Evolutionary conservation across 2,888 invertebrate species (phyloP), one percentile per base, ranked within the genome.

Genomic region (Cheilosia variabilis): DNA sequence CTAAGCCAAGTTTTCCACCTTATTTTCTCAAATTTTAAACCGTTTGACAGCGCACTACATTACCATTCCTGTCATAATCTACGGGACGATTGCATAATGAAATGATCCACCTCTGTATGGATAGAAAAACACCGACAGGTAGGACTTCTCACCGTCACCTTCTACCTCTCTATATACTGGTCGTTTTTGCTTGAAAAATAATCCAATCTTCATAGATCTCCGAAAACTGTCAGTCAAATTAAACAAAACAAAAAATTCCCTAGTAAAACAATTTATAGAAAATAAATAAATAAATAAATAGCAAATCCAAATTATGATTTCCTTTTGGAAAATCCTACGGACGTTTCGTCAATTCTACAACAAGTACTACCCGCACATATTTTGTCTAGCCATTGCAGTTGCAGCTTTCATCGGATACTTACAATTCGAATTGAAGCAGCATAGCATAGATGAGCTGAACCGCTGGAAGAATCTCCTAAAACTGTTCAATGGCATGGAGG

Each of bases 371-470:
- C 88, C 88, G 0, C 71, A 83, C n/a, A 87, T 90, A n/a, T 88
- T 89, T 4, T 9, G 89, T 6, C 58, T 87, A 24, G 88, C 89
- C 34, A 86, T 88, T 6, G 5, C 88, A 19, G 66, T 88, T 17
- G 88, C 88, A 1, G 41, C 88, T 1, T 4, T 87, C 0, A 90
- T 89, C 1, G 91, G 88, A 15, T 91, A 89, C 55, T 22, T 91
- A 66, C 90, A 91, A 43, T 89, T 89, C 58, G 89, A 90, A 53
- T 82, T 88, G 78, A 86, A 88, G 53, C 87, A 89, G 62, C 87
- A 91, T 27, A 77, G 82, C 37, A 9, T 31, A 9, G 87, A 83
- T 15, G 89, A 90, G 68, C 47, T 71, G 5, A 31, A 22, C 62
- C 87, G 88, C 45, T 90, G 89, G 90, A 89, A 87, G 53, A 68